Evolutionary conservation across 2,113 vertebrate species (phyloP).

Genomic region (Anoplopoma fimbria): DNA sequence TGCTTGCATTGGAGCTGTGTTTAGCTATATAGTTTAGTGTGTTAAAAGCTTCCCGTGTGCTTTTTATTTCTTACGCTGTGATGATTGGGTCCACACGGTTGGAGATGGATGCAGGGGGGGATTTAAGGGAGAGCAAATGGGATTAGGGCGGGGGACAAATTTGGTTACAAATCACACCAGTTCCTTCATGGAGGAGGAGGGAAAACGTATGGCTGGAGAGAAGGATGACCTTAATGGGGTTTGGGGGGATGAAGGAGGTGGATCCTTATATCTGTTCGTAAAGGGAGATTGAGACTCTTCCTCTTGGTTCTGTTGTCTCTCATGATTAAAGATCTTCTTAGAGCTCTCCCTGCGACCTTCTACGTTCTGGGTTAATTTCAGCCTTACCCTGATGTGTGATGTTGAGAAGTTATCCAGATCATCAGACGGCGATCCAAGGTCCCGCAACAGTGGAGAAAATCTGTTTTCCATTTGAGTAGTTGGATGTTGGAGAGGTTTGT

Average conservation of each 20-base stretch:
- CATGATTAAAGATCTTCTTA: background rate
- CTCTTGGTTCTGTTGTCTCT: background rate
- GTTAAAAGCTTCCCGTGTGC: background rate
- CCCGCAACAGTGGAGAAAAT: too few relatives aligned
- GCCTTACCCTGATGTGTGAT: too few relatives aligned
- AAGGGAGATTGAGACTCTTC: background rate
- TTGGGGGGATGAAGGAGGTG: background rate
- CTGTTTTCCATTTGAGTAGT: too few relatives aligned
- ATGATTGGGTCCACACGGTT: background rate
- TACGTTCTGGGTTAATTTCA: too few relatives aligned
- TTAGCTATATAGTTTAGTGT: too few relatives aligned
- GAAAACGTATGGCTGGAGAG: background rate
- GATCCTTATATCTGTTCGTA: background rate
- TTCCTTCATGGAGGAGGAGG: background rate
- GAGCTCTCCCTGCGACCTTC: too few relatives aligned
- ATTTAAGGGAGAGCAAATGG: background rate
- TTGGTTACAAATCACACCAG: background rate
- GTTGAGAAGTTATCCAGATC: too few relatives aligned
- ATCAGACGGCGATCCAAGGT: too few relatives aligned
- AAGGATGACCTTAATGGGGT: background rate
- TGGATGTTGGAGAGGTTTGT: too few relatives aligned
- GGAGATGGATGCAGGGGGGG: background rate
- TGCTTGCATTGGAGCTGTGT: background rate
- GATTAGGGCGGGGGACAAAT: background rate
- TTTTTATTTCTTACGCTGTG: background rate